Evolutionary conservation across 1,140 invertebrate genomes (phyloP).

Genomic region (Listronotus bonariensis): DNA sequence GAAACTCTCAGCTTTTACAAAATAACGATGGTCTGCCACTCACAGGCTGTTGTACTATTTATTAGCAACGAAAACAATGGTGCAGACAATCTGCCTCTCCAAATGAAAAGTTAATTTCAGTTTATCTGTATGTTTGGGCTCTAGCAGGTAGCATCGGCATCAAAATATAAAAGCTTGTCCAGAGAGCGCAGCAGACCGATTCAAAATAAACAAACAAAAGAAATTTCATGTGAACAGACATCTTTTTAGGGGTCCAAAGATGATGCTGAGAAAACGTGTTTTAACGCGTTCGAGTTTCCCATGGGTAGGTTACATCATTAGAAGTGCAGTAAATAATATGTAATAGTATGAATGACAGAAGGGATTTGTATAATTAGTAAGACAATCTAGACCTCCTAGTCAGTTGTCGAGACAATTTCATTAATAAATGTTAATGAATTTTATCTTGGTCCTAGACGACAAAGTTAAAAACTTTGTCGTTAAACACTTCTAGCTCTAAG

Average conservation of each 20-base stretch:
- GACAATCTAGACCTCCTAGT: too few relatives aligned
- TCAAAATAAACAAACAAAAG: slow-evolving; percentile 29
- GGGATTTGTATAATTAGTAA: too few relatives aligned
- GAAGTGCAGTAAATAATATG: too few relatives aligned
- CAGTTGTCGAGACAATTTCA: too few relatives aligned
- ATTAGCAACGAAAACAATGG: slow-evolving; percentile 1
- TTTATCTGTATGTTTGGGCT: slow-evolving; percentile 8
- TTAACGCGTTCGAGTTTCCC: slow-evolving; percentile 24
- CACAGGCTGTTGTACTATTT: too few relatives aligned
- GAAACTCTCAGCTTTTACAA: too few relatives aligned
- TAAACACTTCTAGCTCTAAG: too few relatives aligned
- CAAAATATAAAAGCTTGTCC: slow-evolving; percentile 9
- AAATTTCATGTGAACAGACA: slow-evolving; percentile 25
- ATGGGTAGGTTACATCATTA: not conserved
- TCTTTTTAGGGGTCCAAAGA: slow-evolving; percentile 17
- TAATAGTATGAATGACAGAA: too few relatives aligned
- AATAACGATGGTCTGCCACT: too few relatives aligned
- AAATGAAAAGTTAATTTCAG: slow-evolving; percentile 19
- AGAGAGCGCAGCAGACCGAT: slow-evolving; percentile 20
- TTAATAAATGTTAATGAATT: too few relatives aligned
- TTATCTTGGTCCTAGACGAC: too few relatives aligned
- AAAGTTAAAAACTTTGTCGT: too few relatives aligned
- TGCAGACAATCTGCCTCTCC: slow-evolving; percentile 3
- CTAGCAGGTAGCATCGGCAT: slow-evolving; percentile 25
- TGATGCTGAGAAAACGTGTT: slow-evolving; percentile 13